A percentile compares a stretch with the other conserved stretches of the same genome.
Evolutionary conservation across 2,888 invertebrate genomes (phyloP).

Genomic region (Drosophila acutilabella): DNA sequence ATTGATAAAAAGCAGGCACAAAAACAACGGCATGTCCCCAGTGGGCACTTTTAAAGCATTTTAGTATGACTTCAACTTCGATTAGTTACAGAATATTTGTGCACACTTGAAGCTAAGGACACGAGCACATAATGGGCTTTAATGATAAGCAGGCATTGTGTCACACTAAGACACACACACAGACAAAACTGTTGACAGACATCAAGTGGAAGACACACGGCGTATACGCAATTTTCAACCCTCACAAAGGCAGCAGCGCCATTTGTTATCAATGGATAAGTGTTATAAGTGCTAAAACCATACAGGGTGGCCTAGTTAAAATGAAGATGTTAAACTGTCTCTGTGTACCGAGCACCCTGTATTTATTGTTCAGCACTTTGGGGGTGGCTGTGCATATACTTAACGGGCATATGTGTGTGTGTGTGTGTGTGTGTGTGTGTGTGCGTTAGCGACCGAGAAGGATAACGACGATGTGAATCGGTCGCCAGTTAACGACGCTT

Average conservation of each 20-base stretch:
- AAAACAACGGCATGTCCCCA: not conserved
- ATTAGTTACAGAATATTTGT: not conserved
- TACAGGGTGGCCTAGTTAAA: conserved; percentile 60
- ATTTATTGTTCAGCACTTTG: conserved; percentile 40
- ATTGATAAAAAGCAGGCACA: conserved; percentile 38
- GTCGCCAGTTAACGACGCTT: conserved; percentile 77
- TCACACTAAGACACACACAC: conserved; percentile 12
- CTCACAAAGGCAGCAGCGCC: conserved; percentile 46
- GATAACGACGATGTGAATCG: conserved; percentile 61
- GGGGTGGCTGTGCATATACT: conserved; percentile 65
- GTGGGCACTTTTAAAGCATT: not conserved
- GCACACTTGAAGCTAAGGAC: not conserved
- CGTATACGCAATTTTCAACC: conserved; percentile 75
- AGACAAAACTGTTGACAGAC: conserved; percentile 25
- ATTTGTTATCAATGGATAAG: conserved; percentile 76
- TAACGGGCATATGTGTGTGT: conserved; percentile 38
- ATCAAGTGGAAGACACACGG: conserved; percentile 19
- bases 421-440: conserved; percentile 36
- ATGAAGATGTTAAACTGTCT: not conserved
- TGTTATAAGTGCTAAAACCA: conserved; percentile 32
- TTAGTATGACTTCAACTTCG: not conserved
- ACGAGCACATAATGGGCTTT: conserved; percentile 34
- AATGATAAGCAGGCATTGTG: conserved; percentile 45
- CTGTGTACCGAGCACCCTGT: conserved; percentile 45
- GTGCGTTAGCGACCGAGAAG: conserved; percentile 48